Base-by-base conservation (phyloP, 1,140 invertebrate species). In the Probaryconus sp. region DNA sequence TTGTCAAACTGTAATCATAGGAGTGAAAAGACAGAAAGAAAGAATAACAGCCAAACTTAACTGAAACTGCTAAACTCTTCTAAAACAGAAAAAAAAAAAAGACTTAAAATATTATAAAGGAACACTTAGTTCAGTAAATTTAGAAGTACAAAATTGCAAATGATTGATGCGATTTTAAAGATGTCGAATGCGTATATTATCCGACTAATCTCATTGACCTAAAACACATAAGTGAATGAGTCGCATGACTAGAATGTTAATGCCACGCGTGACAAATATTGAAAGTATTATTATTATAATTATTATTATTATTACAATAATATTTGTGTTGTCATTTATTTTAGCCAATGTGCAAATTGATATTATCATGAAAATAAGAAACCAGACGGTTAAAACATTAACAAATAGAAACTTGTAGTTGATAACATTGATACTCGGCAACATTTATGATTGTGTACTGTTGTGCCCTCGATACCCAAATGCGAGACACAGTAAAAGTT, bases 151-250 rank as follows among this genome's bases (percentile, higher is more conserved):
- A 64, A 64, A 53, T 51, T 24, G 26, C 6, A n/a, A 10, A 65
- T 55, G 40, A 67, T 56, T 31, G 63, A 56, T 50, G 50, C 9
- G 31, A 47, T 50, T 60, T 51, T 51, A 70, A 69, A 58, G 50
- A 71, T 71, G 56, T 33, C 38, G 50, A 2, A 4, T 4, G 11
- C 42, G 58, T 35, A 48, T n/a, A n/a, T n/a, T 24, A 63, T 45
- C 56, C 53, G 53, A 51, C 43, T 51, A 68, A 71, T 71, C 58
- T 71, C 67, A 71, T 71, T 71, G 67, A 71, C 67, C 67, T 56
- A 63, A 56, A 71, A 63, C 38, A 48, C 28, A 35, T 38, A 63
- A 71, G 35, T 71, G 67, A 71, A 71, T 71, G 50, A 71, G 56
- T 63, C 50, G 58, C 35, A 14, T 28, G 50, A 56, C 40, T 33